Evolutionary conservation across 1,140 invertebrate species (phyloP), one percentile per base, ranked within the genome.

Genomic region (Trichoplusia ni): DNA sequence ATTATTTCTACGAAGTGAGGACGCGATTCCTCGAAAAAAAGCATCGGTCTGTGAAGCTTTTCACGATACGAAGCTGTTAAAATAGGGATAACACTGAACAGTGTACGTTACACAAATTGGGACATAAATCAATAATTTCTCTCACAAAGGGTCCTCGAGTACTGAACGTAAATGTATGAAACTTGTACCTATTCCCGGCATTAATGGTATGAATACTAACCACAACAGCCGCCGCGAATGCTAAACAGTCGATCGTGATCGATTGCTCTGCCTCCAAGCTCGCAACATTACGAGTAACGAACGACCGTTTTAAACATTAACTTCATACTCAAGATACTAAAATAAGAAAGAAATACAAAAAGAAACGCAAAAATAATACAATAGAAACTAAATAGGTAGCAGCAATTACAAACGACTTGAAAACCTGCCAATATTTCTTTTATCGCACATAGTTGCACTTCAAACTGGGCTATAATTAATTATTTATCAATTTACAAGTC

Each of bases 401-500:
- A 44, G 5, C n/a, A 23, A 23, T 23, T 23, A 11, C 21, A 21
- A 11, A 19, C 21, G 19, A 3, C 8, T 13, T 37, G 4, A n/a
- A n/a, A n/a, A n/a, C n/a, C n/a, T n/a, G n/a, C n/a, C n/a, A n/a
- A n/a, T n/a, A n/a, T n/a, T n/a, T n/a, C n/a, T n/a, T n/a, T 42
- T 21, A n/a, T 7, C 9, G n/a, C 13, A 23, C 9, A 29, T 29
- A 9, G 18, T 4, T 47, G 13, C 13, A 18, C 3, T 47, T 47
- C 1, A 47, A 33, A 46, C 5, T 35, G 35, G 1, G 19, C n/a
- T 4, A 25, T 31, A 9, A 9, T n/a, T 31, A 18, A 58, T 29
- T 58, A 58, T n/a, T 27, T 14, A 13, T 29, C 33, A 38, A 54
- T 58, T 44, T 44, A 59, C 38, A 31, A 25, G 54, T 44, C 13